These are phyloP conservation scores for Anticlea derivata DNA, from an alignment of 2,888 invertebrate genomes.

Conservation along the genomic window DNA sequence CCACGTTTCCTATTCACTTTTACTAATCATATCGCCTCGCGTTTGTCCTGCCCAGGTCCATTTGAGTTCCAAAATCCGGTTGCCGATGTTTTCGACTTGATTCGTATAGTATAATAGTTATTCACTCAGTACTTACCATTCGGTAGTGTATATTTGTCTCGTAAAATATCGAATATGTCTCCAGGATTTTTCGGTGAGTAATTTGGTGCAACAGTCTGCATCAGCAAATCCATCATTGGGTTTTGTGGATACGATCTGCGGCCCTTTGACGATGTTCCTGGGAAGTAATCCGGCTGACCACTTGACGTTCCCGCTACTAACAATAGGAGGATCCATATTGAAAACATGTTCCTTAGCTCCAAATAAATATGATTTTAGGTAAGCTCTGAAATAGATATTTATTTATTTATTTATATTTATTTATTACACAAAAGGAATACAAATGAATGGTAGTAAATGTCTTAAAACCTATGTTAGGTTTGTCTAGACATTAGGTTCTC, in stretches of 20 bases:
- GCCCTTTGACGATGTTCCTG: constrained; percentile 3
- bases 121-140: constrained; percentile 53
- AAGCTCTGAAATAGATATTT: constrained; percentile 1
- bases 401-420: too few species aligned
- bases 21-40: too few species aligned
- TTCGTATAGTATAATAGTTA: too few species aligned
- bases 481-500: too few species aligned
- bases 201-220: constrained; percentile 46
- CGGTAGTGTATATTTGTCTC: constrained; percentile 54
- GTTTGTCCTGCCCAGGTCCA: too few species aligned
- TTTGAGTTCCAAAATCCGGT: too few species aligned
- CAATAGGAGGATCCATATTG: constrained; percentile 17
- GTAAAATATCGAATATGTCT: constrained; percentile 52
- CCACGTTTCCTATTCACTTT: too few species aligned
- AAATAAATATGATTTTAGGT: background rate
- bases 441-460: too few species aligned
- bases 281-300: constrained; percentile 10
- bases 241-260: constrained; percentile 43
- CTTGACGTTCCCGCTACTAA: constrained; percentile 8
- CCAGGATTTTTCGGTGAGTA: constrained; percentile 43
- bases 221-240: constrained; percentile 46
- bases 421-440: too few species aligned
- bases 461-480: too few species aligned
- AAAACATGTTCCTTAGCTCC: constrained; percentile 1
- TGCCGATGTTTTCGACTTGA: too few species aligned